Base-by-base conservation (phyloP, 2,888 invertebrate genomes). In the Pristionchus fissidentatus region DNA sequence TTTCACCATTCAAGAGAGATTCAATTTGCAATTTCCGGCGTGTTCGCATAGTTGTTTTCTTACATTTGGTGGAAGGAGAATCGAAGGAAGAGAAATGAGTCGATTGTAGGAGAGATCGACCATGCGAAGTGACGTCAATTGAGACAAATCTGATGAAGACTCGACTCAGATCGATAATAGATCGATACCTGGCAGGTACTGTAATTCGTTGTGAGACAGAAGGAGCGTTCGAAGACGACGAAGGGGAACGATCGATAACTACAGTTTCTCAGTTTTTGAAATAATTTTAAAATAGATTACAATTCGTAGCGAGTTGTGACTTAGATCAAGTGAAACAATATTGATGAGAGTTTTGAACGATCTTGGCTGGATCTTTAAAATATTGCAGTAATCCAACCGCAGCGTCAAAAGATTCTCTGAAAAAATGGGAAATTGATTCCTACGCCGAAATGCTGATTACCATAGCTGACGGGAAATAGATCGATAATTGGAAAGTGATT, bases 301-400 rank as follows among this genome's bases (percentile, higher is more conserved):
- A 46, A 73, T 73, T 73, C 43, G 26, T 32, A 73, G 46, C 29
- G 73, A 73, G 19, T 73, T 73, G 19, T 73, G 73, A 26, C 73
- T 73, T 41, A 73, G 73, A 46, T 73, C 73, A 15, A 73, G 29
- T 7, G 73, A 73, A 22, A 43, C 26, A 22, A 73, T 41, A 46
- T 73, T 73, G 46, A 29, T 13, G 10, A 73, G 73, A 46, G 5
- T 19, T 5, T 41, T n/a, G 1, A 73, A 43, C 0, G 73, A 35
- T 26, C 32, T n/a, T 19, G 73, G 73, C n/a, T 73, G 35, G 15
- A 73, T 46, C 46, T 46, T 73, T 26, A 26, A 43, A 4, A 73
- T 43, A 35, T 73, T 73, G 19, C 73, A 73, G 73, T 73, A 73
- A 15, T 73, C 73, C 43, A 73, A 19, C 26, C 73, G 73, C n/a